A percentile compares a stretch with the other conserved stretches of the same genome.
These are phyloP conservation scores for Acropora yongei DNA, from an alignment of 64 coral and sea anemone species.

Conservation along the genomic window DNA sequence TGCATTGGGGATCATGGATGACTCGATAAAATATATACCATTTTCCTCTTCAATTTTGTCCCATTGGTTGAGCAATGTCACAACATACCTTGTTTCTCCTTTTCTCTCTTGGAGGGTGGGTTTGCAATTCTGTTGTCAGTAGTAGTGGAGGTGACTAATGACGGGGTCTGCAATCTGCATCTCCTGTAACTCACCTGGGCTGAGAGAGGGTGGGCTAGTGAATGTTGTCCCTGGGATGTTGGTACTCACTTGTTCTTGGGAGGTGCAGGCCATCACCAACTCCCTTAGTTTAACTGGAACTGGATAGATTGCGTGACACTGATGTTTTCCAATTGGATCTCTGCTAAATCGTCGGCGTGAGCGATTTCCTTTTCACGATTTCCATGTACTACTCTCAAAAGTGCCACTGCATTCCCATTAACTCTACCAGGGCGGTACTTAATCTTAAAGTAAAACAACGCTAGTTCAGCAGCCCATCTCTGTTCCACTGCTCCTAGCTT, in stretches of 20 bases:
- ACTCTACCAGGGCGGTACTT: conserved; percentile 12
- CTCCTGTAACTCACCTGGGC: neutral
- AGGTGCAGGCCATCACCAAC: neutral
- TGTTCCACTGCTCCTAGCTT: conserved; percentile 46
- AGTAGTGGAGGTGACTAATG: neutral
- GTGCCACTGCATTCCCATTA: neutral
- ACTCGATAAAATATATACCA: neutral
- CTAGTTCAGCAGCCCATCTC: conserved; percentile 26
- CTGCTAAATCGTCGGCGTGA: neutral
- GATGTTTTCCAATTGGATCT: neutral
- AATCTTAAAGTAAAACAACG: conserved; percentile 4
- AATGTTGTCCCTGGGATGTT: neutral
- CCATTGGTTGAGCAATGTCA: neutral
- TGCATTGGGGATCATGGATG: neutral
- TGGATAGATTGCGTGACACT: neutral
- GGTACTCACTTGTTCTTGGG: neutral
- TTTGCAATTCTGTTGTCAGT: neutral
- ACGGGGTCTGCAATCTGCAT: neutral
- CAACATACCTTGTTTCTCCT: neutral
- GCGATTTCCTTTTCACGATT: neutral
- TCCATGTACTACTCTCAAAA: neutral
- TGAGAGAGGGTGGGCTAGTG: neutral
- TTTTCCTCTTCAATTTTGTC: neutral
- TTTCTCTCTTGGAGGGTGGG: neutral
- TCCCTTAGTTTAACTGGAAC: neutral